Evolutionary conservation across 35 echinoderm and acorn worm genomes (phyloP).

Genomic region (Amphiura filiformis): DNA sequence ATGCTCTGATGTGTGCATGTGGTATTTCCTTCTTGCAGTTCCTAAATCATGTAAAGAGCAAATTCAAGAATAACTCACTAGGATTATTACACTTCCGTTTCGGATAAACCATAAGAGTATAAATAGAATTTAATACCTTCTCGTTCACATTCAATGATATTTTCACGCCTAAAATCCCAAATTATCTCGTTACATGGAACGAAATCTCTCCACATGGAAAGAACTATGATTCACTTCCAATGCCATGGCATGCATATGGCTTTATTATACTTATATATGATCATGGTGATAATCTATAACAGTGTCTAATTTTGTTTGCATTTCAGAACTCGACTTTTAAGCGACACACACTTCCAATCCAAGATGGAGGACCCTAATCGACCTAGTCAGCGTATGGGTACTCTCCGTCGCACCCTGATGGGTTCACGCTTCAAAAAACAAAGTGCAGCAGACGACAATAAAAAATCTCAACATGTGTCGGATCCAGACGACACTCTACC

Average conservation of each 20-base stretch:
- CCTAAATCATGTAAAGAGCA: too few species aligned
- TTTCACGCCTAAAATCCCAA: too few species aligned
- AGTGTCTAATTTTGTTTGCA: neutral
- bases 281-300: neutral
- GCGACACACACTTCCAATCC: neutral
- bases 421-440: neutral
- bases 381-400: conserved; percentile 4
- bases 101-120: too few species aligned
- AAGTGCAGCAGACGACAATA: neutral
- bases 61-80: too few species aligned
- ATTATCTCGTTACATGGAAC: too few species aligned
- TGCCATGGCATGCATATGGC: neutral
- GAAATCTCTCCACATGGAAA: too few species aligned
- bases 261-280: neutral
- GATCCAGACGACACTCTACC: conserved; percentile 34
- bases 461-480: neutral
- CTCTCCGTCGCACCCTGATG: neutral
- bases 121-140: too few species aligned
- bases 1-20: too few species aligned
- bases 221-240: too few species aligned
- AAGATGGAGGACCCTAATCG: neutral
- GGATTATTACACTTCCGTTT: too few species aligned
- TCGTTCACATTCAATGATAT: too few species aligned
- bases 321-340: neutral
- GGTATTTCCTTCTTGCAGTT: too few species aligned